Base-by-base conservation (phyloP, 2,888 invertebrate species). In the Xestia sexstrigata region DNA sequence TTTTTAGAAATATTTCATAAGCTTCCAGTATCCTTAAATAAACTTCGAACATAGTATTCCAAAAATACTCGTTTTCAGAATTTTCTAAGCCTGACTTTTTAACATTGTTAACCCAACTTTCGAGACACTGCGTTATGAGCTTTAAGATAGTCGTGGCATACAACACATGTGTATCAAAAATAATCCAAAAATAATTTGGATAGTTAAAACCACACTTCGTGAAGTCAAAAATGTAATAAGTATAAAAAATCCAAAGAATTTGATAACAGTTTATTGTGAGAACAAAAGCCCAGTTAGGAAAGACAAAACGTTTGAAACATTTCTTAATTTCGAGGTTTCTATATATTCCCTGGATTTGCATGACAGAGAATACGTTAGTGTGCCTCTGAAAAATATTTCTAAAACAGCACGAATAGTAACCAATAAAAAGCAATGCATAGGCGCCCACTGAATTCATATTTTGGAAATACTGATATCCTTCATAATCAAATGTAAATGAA, bases 311-410 rank as follows among this genome's bases (percentile, higher is more conserved):
- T 55, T 55, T 55, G n/a, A 55, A n/a, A 55, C n/a, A 55, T 55
- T 55, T 55, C 13, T n/a, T n/a, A 7, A 55, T 55, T 55, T 55
- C 6, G 11, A 55, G 55, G 13, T 13, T 55, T 55, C 13, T n/a
- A 13, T n/a, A 55, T 2, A n/a, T 55, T 55, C n/a, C 6, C n/a
- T 55, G 55, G 13, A 55, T 55, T n/a, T n/a, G 13, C n/a, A 55
- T 5, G 55, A 55, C 55, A n/a, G n/a, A 13, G 13, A n/a, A 55
- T 13, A 55, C 55, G 55, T 55, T 55, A 5, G 55, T 55, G 55
- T 55, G n/a, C n/a, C 13, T 55, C n/a, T 55, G 55, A n/a, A n/a
- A n/a, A n/a, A 55, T 55, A 55, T 55, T 55, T 55, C 55, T 55
- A 13, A n/a, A 13, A 5, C 55, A 55, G 55, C n/a, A 55, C 8